A percentile compares a stretch with the other conserved stretches of the same genome.
Evolutionary conservation across 2,888 invertebrate species (phyloP).

Genomic region (Diadegma fenestrale): DNA sequence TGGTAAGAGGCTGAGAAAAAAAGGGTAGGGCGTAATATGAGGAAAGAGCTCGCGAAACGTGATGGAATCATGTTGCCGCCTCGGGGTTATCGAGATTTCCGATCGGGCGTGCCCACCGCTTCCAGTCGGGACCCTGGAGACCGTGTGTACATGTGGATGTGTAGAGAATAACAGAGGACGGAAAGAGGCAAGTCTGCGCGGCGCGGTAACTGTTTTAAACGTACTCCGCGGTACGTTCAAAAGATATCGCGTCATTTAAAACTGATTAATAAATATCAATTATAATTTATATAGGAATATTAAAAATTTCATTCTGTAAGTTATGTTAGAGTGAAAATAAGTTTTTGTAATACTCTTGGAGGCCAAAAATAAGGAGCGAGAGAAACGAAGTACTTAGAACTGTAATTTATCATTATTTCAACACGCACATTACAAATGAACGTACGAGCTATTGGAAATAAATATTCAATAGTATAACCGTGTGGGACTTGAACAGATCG

Average conservation of each 20-base stretch:
- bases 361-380: neutral
- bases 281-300: neutral
- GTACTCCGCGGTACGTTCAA: constrained; percentile 7
- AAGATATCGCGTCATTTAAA: neutral
- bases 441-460: constrained; percentile 56
- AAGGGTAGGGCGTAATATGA: constrained; percentile 27
- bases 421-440: constrained; percentile 67
- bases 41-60: constrained; percentile 48
- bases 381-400: neutral
- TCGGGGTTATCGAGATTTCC: constrained; percentile 65
- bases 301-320: neutral
- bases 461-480: constrained; percentile 68
- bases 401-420: constrained; percentile 63
- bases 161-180: constrained; percentile 5
- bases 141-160: constrained; percentile 2
- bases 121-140: constrained; percentile 24
- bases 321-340: neutral
- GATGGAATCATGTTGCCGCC: constrained; percentile 60
- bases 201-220: constrained; percentile 1
- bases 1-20: constrained; percentile 1
- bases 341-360: neutral
- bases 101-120: constrained; percentile 64
- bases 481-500: constrained; percentile 16
- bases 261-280: constrained; percentile 8
- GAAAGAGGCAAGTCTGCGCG: constrained; percentile 17